Base-by-base conservation (phyloP, 2,888 invertebrate genomes). In the Arctia plantaginis region DNA sequence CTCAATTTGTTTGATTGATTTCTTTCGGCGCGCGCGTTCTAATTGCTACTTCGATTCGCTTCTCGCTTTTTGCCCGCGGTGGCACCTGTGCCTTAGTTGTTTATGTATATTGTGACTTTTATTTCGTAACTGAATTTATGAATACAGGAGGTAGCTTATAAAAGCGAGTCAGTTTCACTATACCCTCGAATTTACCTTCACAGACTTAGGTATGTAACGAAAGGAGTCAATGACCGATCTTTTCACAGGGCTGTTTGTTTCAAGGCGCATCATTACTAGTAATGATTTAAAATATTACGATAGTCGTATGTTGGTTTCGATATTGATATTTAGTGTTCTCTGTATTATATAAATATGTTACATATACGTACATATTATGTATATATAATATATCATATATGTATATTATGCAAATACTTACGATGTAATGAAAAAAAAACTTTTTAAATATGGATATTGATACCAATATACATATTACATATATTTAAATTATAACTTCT, bases 161-260 rank as follows among this genome's bases (percentile, higher is more conserved):
- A 62, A 72, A 23, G 27, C 20, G 39, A 59, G 20, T 33, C 59
- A 30, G 59, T 59, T 41, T 41, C 4, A 47, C 41, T 27, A 64
- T 27, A 27, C 18, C n/a, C 30, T 44, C 62, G 35, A 7, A 27
- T 39, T 44, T 47, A n/a, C 27, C 62, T 64, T 39, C n/a, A 30
- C 39, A n/a, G 13, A 51, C 23, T 35, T 72, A 41, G 66, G 39
- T 41, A 41, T 47, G n/a, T 41, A 73, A 33, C n/a, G 68, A 20
- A 67, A 55, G 41, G 72, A 55, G 64, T 66, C 66, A 41, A 41
- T 23, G 72, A 30, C 59, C 72, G 72, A 59, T 72, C 55, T 67
- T n/a, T 41, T 41, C 23, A 27, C 30, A 18, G 62, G 15, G 41
- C 20, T 12, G 44, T 59, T 66, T 59, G 39, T 44, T 59, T 30